These are phyloP conservation scores for Rhyacophila evoluta DNA, from an alignment of 2,888 invertebrate genomes.

Conservation along the genomic window DNA sequence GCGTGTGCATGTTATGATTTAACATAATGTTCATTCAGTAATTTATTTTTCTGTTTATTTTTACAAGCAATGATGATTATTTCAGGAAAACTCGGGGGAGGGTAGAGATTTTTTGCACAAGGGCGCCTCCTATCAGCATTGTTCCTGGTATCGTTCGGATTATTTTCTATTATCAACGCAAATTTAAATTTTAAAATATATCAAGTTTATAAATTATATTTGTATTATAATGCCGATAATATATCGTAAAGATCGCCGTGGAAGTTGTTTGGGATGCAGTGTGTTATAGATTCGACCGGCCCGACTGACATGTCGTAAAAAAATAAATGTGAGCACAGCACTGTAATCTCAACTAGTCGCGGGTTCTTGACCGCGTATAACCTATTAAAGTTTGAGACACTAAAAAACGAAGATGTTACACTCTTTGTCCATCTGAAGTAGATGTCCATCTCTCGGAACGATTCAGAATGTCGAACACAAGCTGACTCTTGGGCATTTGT, in stretches of 20 bases:
- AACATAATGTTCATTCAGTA: too few species aligned
- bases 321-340: conserved; percentile 47
- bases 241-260: neutral
- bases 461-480: neutral
- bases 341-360: conserved; percentile 49
- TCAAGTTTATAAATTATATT: too few species aligned
- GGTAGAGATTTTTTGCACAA: too few species aligned
- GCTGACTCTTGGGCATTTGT: neutral
- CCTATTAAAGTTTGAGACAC: conserved; percentile 50
- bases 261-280: neutral
- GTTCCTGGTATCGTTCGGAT: too few species aligned
- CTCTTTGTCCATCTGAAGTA: conserved; percentile 18
- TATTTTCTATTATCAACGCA: too few species aligned
- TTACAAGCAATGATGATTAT: too few species aligned
- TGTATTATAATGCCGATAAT: too few species aligned
- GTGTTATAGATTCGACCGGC: conserved; percentile 14
- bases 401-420: conserved; percentile 45
- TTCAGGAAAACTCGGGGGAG: too few species aligned
- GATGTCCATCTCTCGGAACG: neutral
- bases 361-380: conserved; percentile 52
- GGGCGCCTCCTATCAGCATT: too few species aligned
- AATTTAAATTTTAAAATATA: too few species aligned
- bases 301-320: conserved; percentile 30
- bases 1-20: too few species aligned
- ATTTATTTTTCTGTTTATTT: too few species aligned